Evolutionary conservation across 2,113 vertebrate species (phyloP).

Genomic region (Pteruthius melanotis): DNA sequence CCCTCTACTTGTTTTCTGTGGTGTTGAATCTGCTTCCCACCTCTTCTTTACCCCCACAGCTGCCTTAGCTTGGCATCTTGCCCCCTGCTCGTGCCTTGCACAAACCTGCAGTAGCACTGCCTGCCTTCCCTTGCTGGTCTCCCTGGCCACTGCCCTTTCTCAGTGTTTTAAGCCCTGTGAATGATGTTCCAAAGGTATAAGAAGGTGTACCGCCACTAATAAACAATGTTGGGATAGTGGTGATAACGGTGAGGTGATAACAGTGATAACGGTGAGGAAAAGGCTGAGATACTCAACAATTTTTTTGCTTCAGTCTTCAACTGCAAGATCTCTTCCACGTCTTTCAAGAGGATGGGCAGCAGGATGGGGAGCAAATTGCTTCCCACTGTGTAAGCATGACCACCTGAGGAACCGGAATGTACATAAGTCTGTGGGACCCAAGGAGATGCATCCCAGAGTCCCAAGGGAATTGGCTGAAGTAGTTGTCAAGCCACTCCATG

Average conservation of each 20-base stretch:
- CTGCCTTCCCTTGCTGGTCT: background rate
- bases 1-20: background rate
- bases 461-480: background rate
- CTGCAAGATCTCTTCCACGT: background rate
- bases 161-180: background rate
- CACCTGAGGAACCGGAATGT: background rate
- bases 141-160: background rate
- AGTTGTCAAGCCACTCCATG: background rate
- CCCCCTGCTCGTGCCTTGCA: rapidly evolving
- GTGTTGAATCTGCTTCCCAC: background rate
- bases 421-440: rapidly evolving
- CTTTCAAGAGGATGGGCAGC: background rate
- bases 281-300: background rate
- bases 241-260: no score
- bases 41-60: background rate
- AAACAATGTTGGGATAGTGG: background rate
- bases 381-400: background rate
- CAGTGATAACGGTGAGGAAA: background rate
- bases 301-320: background rate
- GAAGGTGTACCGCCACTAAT: background rate
- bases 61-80: background rate
- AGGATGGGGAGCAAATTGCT: background rate
- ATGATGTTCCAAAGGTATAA: background rate
- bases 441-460: background rate
- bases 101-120: background rate